phyloP scores from a whole-genome alignment of 2,113 vertebrate species.

The Cichladusa arquata region DNA sequence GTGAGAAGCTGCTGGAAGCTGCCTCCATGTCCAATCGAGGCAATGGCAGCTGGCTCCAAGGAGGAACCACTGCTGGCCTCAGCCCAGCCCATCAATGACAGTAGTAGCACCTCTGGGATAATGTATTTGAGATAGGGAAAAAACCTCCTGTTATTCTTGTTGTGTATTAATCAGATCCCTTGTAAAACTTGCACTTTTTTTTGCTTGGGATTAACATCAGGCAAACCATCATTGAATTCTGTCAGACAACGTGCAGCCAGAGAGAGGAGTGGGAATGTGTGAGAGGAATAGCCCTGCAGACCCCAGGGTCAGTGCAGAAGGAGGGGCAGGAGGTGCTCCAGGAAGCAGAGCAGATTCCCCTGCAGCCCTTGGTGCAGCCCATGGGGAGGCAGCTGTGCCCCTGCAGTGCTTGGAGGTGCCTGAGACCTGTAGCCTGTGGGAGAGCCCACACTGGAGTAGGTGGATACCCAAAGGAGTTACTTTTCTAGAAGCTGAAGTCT shows the following conservation, averaged over 20 bases:
- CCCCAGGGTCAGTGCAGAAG: neutral
- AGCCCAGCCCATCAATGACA: neutral
- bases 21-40: rapidly evolving
- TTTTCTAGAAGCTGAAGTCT: neutral
- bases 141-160: neutral
- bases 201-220: neutral
- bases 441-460: neutral
- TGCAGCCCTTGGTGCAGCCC: rapidly evolving
- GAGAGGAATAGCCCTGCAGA: neutral
- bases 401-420: neutral
- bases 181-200: neutral
- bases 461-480: neutral
- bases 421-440: no score
- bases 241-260: neutral
- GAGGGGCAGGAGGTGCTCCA: neutral
- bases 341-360: neutral
- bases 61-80: neutral
- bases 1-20: neutral
- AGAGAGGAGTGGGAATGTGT: neutral
- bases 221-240: neutral
- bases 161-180: neutral
- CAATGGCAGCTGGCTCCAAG: neutral
- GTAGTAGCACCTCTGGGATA: neutral
- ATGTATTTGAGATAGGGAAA: neutral
- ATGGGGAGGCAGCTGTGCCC: neutral